Conservation (phyloP, 2,888 invertebrate species). For the Matsumyia berberina region DNA sequence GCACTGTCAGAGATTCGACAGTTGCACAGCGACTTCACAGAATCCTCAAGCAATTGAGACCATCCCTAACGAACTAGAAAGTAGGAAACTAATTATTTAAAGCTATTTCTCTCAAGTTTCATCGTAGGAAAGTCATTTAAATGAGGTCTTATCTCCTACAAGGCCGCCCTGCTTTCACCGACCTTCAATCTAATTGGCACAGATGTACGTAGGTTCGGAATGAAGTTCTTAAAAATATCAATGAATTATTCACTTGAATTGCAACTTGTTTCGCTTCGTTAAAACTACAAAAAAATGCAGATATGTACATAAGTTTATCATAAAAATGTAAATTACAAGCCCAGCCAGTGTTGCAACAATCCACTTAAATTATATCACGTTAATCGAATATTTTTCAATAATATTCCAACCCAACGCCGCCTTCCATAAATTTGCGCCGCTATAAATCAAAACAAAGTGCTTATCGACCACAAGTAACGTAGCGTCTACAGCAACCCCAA, state of each 20-base stretch:
- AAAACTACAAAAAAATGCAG: conserved; percentile 16
- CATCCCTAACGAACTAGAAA: neutral
- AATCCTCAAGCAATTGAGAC: too few relatives aligned
- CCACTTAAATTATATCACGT: conserved; percentile 49
- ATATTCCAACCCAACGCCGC: conserved; percentile 21
- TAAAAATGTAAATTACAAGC: conserved; percentile 32
- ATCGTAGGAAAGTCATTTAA: neutral
- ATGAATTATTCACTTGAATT: neutral
- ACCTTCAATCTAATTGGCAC: neutral
- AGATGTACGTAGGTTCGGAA: conserved; percentile 27
- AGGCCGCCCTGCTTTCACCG: neutral
- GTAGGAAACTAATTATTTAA: neutral
- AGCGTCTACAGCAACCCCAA: conserved; percentile 26
- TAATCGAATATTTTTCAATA: conserved; percentile 27
- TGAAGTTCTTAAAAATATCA: conserved; percentile 11
- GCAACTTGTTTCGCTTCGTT: neutral
- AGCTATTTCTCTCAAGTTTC: neutral
- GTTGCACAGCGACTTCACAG: too few relatives aligned
- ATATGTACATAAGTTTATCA: conserved; percentile 8
- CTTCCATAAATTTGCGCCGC: conserved; percentile 19
- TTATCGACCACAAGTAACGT: conserved; percentile 30
- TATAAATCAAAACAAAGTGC: conserved; percentile 43
- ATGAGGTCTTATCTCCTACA: neutral
- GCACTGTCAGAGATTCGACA: too few relatives aligned
- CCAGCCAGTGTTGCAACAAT: conserved; percentile 47